Percentiles rank a stretch among this genome's conserved stretches.
phyloP scores from a whole-genome alignment of 2,888 invertebrate genomes.

The Lutraria lutraria region DNA sequence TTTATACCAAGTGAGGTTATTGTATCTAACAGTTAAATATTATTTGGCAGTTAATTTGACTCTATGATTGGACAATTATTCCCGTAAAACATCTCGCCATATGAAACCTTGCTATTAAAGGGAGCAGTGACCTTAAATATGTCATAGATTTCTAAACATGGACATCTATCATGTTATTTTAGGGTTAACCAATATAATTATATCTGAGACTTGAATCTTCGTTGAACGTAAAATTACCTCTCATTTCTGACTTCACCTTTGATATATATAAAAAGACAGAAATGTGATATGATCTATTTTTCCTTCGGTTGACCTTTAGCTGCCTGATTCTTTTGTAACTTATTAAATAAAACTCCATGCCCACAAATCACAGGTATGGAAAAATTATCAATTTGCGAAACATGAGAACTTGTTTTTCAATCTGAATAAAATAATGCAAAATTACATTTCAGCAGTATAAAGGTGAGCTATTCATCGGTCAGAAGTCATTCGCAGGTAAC shows the following conservation, averaged over 20 bases:
- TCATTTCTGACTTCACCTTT: slow-evolving; percentile 7
- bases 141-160: slow-evolving; percentile 27
- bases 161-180: slow-evolving; percentile 36
- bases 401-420: slow-evolving; percentile 7
- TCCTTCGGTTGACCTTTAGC: not conserved
- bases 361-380: slow-evolving; percentile 8
- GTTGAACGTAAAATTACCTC: slow-evolving; percentile 32
- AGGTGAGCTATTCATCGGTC: not conserved
- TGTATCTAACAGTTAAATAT: slow-evolving; percentile 9
- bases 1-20: not conserved
- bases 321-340: not conserved
- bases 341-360: not conserved
- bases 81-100: slow-evolving; percentile 24
- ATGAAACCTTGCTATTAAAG: slow-evolving; percentile 44
- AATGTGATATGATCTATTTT: not conserved
- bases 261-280: not conserved
- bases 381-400: slow-evolving; percentile 26
- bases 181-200: slow-evolving; percentile 37
- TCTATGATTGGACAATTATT: slow-evolving; percentile 29
- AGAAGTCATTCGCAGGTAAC: slow-evolving; percentile 13
- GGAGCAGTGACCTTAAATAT: slow-evolving; percentile 35
- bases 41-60: not conserved
- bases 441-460: slow-evolving; percentile 2
- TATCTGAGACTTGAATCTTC: slow-evolving; percentile 45
- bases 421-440: not conserved